Conservation (phyloP, 2,797 vertebrate species). For the Propithecus perrieri region DNA sequence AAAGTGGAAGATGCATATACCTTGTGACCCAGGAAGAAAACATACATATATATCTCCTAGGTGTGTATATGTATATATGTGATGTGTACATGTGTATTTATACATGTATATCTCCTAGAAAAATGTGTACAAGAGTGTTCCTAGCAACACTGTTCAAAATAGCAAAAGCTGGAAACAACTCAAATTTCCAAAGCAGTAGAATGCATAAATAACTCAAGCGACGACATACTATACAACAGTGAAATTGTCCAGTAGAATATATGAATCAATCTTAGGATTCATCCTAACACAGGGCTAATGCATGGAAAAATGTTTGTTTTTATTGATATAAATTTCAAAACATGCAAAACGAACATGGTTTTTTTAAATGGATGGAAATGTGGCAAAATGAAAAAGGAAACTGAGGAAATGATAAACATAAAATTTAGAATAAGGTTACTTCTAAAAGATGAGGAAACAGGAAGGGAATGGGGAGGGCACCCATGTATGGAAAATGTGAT, state of each 20-base stretch:
- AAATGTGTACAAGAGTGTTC: not conserved
- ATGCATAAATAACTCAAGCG: not conserved
- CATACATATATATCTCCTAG: not conserved
- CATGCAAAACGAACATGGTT: not conserved
- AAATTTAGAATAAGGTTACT: not conserved
- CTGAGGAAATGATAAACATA: not conserved
- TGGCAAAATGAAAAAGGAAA: not conserved
- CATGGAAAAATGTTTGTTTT: not conserved
- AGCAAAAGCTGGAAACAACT: not conserved
- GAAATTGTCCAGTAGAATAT: not conserved
- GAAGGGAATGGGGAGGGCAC: not conserved
- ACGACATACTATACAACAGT: not conserved
- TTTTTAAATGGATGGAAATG: not conserved
- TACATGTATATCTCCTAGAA: not conserved
- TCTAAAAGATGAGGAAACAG: not conserved
- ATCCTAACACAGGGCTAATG: not conserved
- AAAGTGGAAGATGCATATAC: not conserved
- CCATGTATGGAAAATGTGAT: not conserved
- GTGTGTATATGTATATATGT: not conserved
- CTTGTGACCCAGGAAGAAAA: not conserved
- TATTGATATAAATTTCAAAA: not conserved
- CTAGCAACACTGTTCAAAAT: not conserved
- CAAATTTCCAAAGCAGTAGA: not conserved
- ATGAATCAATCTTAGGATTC: not conserved
- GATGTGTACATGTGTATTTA: not conserved